Conservation (phyloP, 2,113 vertebrate species). For the Pterocles orientalis region DNA sequence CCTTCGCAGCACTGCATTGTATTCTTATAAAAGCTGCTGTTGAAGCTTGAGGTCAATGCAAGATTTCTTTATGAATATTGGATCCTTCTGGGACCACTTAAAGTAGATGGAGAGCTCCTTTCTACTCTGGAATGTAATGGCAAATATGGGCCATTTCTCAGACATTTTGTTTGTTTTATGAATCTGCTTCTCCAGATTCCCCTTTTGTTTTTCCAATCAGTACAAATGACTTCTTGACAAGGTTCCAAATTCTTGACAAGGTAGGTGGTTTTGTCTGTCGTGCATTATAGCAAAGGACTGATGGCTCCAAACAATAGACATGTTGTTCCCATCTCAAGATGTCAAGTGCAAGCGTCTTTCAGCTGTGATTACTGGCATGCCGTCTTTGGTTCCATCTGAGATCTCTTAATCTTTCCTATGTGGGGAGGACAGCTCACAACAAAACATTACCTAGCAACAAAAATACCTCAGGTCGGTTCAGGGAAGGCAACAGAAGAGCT, state of each 20-base stretch:
- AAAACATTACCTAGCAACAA: constrained; percentile 66
- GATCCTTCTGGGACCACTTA: constrained; percentile 21
- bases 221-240: constrained; percentile 5
- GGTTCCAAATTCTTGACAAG: constrained; percentile 29
- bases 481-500: constrained; percentile 15
- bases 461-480: constrained; percentile 43
- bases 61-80: constrained; percentile 8
- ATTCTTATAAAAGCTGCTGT: constrained; percentile 57
- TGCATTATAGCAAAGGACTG: not conserved
- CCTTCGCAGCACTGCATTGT: not conserved
- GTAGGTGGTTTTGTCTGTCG: constrained; percentile 46
- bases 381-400: constrained; percentile 38
- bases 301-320: constrained; percentile 32
- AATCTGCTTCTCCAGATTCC: not conserved
- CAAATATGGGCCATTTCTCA: not conserved
- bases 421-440: constrained; percentile 41
- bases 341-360: constrained; percentile 12
- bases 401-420: constrained; percentile 49
- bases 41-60: constrained; percentile 43
- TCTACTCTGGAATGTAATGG: constrained; percentile 8
- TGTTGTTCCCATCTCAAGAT: constrained; percentile 30
- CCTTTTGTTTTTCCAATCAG: constrained; percentile 27
- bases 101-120: constrained; percentile 43
- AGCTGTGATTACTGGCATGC: constrained; percentile 37
- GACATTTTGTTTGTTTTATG: constrained; percentile 22